Base-by-base conservation (phyloP, 2,888 invertebrate genomes). In the Hermaeophaga mercurialis region DNA sequence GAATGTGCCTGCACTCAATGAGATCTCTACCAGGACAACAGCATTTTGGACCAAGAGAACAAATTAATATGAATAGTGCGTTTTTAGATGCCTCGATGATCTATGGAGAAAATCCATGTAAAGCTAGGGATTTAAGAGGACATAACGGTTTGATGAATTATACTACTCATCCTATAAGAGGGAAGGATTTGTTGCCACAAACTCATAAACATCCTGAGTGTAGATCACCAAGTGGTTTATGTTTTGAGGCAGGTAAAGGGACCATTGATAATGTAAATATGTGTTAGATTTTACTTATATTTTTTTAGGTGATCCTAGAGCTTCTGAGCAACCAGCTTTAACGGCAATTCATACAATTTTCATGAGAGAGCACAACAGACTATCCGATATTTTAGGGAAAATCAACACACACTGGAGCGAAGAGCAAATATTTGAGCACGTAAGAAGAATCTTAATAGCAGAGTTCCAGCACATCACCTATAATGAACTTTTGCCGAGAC, bases 1-100 rank as follows among this genome's bases (percentile, higher is more conserved):
- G 91, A 9, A 82, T 94, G 64, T 96, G 96, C 77, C 92, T 96
- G 79, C 94, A 96, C 0, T 96, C 94, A 75, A 95, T 95, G 87
- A 85, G 96, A 72, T 95, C 94, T 44, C 79, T 96, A 61, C 94
- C 96, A 0, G 96, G 96, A 15, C 96, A 95, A 71, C 88, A 92
- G 67, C 86, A 88, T 49, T 80, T 96, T 38, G 90, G 94, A 6
- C 90, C 94, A 0, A 84, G 96, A 56, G 95, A 96, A 69, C 96
- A 96, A 80, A 88, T 94, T 11, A 96, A 97, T 76, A 93, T 95
- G 74, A 95, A 95, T 73, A 92, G 95, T 0, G 92, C 92, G 0
- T 96, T 87, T 77, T 80, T 96, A 48, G 95, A 95, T 71, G 90
- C 81, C 0, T 94, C 94, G 0, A 90, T 90, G 62, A 66, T 97